Percentiles rank a stretch among this genome's conserved stretches.
These are phyloP conservation scores for Nicator chloris DNA, from an alignment of 2,113 vertebrate species.

Conservation along the genomic window DNA sequence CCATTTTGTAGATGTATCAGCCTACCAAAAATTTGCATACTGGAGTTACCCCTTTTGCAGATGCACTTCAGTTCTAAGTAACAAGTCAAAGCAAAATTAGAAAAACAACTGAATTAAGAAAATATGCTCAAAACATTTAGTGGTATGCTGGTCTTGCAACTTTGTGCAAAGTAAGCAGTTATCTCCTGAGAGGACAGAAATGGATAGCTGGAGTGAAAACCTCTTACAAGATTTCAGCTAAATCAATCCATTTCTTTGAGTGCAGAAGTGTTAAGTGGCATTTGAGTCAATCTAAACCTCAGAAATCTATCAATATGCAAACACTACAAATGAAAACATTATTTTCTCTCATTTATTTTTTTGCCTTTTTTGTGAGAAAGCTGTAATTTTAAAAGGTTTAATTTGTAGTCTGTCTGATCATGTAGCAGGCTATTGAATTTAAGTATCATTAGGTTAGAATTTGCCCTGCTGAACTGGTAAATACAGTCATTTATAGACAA, in stretches of 20 bases:
- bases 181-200: background rate
- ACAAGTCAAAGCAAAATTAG: background rate
- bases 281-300: background rate
- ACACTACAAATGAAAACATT: background rate
- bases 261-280: background rate
- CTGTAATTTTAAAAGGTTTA: background rate
- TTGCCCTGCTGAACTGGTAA: background rate
- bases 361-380: background rate
- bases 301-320: background rate
- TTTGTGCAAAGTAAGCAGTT: background rate
- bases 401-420: background rate
- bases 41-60: background rate
- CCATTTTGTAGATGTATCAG: background rate
- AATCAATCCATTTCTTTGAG: background rate
- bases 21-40: background rate
- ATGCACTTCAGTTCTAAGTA: background rate
- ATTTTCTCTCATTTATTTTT: background rate
- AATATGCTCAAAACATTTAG: background rate
- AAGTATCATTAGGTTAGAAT: background rate
- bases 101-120: background rate
- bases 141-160: background rate
- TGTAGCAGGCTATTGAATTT: background rate
- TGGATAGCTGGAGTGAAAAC: background rate
- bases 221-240: background rate
- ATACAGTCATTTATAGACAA: background rate